Evolutionary conservation across 2,888 invertebrate genomes (phyloP).

Genomic region (Kuschelorhynchus macadamiae): DNA sequence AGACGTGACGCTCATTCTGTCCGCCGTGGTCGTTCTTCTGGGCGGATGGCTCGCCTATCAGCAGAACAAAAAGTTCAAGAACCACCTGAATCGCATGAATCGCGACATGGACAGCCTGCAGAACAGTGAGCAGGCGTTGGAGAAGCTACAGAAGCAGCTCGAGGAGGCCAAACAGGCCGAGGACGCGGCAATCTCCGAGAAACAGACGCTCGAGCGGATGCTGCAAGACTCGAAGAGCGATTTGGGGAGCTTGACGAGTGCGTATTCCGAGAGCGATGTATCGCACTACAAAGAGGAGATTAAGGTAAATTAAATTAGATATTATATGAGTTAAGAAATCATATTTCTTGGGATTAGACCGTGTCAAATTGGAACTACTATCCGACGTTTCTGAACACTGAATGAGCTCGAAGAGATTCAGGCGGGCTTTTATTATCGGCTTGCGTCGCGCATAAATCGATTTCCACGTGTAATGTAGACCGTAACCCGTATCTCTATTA

Average conservation of each 20-base stretch:
- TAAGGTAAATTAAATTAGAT: slow-evolving; percentile 72
- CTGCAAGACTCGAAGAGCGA: slow-evolving; percentile 82
- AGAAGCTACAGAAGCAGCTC: slow-evolving; percentile 87
- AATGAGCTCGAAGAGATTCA: no score
- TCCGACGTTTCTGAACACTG: no score
- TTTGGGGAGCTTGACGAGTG: slow-evolving; percentile 75
- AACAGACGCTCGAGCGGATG: slow-evolving; percentile 85
- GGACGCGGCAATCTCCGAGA: slow-evolving; percentile 86
- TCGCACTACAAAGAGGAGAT: slow-evolving; percentile 87
- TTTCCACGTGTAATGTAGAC: no score
- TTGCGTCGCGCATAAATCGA: no score
- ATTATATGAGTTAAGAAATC: no score
- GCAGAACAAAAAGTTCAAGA: slow-evolving; percentile 89
- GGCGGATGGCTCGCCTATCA: slow-evolving; percentile 94
- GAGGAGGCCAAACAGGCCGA: slow-evolving; percentile 87
- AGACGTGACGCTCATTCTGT: slow-evolving; percentile 88
- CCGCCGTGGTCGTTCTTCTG: slow-evolving; percentile 86
- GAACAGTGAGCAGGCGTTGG: slow-evolving; percentile 89
- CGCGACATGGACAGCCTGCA: slow-evolving; percentile 94
- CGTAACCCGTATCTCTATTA: no score
- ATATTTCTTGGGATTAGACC: no score
- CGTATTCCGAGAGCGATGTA: slow-evolving; percentile 86
- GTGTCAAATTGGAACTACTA: no score
- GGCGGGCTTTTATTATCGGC: no score
- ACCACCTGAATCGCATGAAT: slow-evolving; percentile 91